Percentiles rank a stretch among this genome's conserved stretches.
Conservation (phyloP, 2,113 vertebrate species). For the Hyaena hyaena region DNA sequence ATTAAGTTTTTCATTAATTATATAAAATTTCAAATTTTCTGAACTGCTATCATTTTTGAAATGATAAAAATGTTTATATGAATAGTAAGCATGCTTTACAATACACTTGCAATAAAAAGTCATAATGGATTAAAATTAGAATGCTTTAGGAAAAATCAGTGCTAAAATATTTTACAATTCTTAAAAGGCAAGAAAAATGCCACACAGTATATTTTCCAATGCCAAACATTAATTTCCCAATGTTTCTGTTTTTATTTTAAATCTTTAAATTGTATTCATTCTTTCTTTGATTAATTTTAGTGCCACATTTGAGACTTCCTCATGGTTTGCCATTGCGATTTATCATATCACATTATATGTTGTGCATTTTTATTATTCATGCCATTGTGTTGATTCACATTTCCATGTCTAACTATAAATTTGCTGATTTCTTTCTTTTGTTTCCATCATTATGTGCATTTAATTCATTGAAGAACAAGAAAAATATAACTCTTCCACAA, state of each 20-base stretch:
- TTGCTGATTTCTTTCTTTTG: constrained; percentile 93
- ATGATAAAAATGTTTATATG: not conserved
- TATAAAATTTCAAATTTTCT: constrained; percentile 40
- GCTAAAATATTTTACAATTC: constrained; percentile 30
- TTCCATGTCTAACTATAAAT: constrained; percentile 90
- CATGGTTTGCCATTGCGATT: constrained; percentile 84
- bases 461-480: constrained; percentile 93
- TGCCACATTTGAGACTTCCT: constrained; percentile 81
- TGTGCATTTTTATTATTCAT: constrained; percentile 84
- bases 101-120: not conserved
- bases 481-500: constrained; percentile 89
- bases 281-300: constrained; percentile 82
- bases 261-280: constrained; percentile 70
- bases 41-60: not conserved
- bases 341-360: constrained; percentile 82
- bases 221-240: constrained; percentile 66
- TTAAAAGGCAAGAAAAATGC: constrained; percentile 46
- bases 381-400: constrained; percentile 86
- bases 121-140: not conserved
- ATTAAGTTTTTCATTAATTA: not conserved
- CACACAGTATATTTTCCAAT: constrained; percentile 36
- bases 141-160: not conserved
- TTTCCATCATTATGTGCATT: constrained; percentile 93
- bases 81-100: constrained; percentile 35
- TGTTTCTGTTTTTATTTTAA: constrained; percentile 79